Percentiles rank a stretch among this genome's conserved stretches.
These are phyloP conservation scores for Mormyrops boulengeri DNA, from an alignment of 2,797 vertebrate genomes.

Conservation along the genomic window DNA sequence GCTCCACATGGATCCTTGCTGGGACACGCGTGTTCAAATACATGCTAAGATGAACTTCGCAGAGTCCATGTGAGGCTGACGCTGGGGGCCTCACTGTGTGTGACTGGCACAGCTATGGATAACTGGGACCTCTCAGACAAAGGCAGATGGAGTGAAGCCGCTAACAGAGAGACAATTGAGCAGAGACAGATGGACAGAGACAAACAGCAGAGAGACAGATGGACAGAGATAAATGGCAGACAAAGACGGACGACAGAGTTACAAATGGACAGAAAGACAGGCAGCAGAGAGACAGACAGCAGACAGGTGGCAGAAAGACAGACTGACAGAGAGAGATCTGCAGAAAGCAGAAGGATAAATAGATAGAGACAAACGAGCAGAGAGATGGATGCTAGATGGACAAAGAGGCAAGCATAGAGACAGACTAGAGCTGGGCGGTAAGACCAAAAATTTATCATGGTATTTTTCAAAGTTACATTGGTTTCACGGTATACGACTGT, in stretches of 20 bases:
- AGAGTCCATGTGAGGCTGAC: background rate
- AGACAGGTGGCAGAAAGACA: background rate
- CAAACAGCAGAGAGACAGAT: background rate
- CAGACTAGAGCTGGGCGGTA: background rate
- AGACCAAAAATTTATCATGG: too few species aligned
- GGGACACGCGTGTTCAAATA: background rate
- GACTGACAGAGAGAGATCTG: background rate
- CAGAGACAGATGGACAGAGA: background rate
- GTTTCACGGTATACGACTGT: too few species aligned
- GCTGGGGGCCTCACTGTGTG: background rate
- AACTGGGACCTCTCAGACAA: background rate
- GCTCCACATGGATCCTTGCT: background rate
- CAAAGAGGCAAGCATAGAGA: background rate
- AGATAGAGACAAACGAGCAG: background rate
- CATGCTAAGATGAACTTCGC: background rate
- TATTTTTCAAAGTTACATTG: too few species aligned
- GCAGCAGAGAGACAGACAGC: background rate
- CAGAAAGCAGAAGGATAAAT: background rate
- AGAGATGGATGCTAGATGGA: background rate
- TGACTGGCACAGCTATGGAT: background rate
- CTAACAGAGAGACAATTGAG: background rate
- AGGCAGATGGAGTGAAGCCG: too few species aligned
- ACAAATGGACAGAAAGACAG: background rate
- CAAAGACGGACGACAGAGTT: too few species aligned
- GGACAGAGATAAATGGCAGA: background rate